Evolutionary conservation across 1,140 invertebrate species (phyloP), one percentile per base, ranked within the genome.

Genomic region (Zelostemma sp.): DNA sequence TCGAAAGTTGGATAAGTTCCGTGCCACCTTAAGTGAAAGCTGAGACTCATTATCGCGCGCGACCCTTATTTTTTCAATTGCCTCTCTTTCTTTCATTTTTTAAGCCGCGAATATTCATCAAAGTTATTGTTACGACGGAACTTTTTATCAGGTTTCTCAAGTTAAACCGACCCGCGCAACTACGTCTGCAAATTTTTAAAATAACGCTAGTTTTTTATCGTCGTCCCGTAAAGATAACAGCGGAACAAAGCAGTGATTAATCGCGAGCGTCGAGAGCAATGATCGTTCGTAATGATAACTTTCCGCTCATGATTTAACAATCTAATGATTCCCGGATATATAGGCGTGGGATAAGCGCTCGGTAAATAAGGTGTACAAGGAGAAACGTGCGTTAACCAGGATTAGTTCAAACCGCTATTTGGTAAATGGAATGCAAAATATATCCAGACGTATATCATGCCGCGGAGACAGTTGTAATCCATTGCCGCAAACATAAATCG

Each of bases 351-450:
- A 63, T 59, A 72, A 72, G 59, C 63, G 58, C 40, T 57, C 60
- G 56, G 67, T 65, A 68, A 74, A 71, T 69, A 72, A 70, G 66
- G 63, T 64, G 68, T 65, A 71, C 60, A 70, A 66, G 62, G 70
- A 60, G 47, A 67, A 74, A 64, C 63, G 67, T 63, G 68, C 63
- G 68, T 68, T 67, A 72, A 63, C 55, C 25, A 56, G 61, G 72
- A 76, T 76, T 76, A 74, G 64, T 54, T 50, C 54, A 68, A 72
- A 61, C 65, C 66, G 51, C 54, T 67, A 71, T 64, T 63, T 63
- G 68, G 66, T 48, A 75, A 75, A 77, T 73, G 68, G 70, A 68
- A 77, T 77, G 75, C 71, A 73, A 75, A 77, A 72, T 75, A 68
- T 69, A 72, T 72, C 68, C 54, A 54, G 53, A 68, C 68, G 47